phyloP scores from a whole-genome alignment of 2,888 invertebrate genomes.

The Drosophila melanocephala region DNA sequence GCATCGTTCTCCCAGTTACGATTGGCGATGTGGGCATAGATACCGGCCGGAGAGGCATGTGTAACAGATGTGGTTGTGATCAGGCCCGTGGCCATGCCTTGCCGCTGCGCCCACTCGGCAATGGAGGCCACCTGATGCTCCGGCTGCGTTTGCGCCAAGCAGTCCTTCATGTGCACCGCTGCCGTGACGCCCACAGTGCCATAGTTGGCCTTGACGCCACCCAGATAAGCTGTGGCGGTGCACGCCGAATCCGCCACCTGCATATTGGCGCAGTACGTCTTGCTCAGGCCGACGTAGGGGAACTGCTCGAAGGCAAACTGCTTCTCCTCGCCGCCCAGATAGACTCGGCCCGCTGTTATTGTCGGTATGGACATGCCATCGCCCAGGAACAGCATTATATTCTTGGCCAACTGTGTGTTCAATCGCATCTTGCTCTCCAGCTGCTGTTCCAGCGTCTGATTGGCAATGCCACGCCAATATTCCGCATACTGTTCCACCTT shows the following conservation, averaged over 20 bases:
- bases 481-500: constrained; percentile 76
- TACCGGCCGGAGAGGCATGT: constrained; percentile 92
- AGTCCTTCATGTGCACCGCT: constrained; percentile 89
- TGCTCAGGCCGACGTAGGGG: constrained; percentile 91
- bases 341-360: constrained; percentile 91
- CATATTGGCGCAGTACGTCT: constrained; percentile 92
- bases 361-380: constrained; percentile 96
- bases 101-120: constrained; percentile 90
- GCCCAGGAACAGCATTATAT: constrained; percentile 90
- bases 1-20: constrained; percentile 91
- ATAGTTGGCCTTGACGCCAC: constrained; percentile 92
- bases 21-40: constrained; percentile 91
- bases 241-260: constrained; percentile 95
- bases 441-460: constrained; percentile 84
- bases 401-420: constrained; percentile 86
- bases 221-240: constrained; percentile 92
- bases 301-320: constrained; percentile 91
- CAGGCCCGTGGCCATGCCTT: constrained; percentile 88
- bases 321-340: constrained; percentile 92
- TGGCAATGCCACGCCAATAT: constrained; percentile 86
- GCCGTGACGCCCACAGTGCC: constrained; percentile 91
- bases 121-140: constrained; percentile 89
- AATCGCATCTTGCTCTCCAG: constrained; percentile 75
- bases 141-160: constrained; percentile 87
- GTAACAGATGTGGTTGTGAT: constrained; percentile 93